Percentiles rank a stretch among this genome's conserved stretches.
Evolutionary conservation across 2,888 invertebrate genomes (phyloP).

Genomic region (Papilio gigon): DNA sequence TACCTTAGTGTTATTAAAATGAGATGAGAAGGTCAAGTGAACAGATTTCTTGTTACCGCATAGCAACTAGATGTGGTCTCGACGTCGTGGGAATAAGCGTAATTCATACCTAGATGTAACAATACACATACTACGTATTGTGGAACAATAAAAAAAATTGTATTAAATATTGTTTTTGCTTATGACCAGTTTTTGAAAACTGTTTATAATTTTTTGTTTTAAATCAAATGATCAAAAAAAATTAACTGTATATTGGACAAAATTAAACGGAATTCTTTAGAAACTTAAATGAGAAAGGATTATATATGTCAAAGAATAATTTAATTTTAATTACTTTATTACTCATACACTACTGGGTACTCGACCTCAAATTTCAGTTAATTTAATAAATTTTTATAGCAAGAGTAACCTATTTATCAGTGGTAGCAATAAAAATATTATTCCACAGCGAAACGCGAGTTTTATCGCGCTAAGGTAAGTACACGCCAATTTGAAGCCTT

Average conservation of each 20-base stretch:
- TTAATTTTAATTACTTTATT: too few species aligned
- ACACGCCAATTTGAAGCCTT: not conserved
- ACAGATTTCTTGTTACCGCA: conserved; percentile 1
- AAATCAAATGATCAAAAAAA: too few species aligned
- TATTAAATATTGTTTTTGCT: too few species aligned
- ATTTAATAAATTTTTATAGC: not conserved
- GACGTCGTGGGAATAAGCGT: not conserved
- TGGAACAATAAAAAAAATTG: too few species aligned
- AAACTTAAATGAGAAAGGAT: too few species aligned
- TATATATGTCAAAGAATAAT: too few species aligned
- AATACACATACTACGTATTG: not conserved
- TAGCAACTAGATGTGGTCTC: not conserved
- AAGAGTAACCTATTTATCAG: conserved; percentile 22
- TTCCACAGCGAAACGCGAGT: conserved; percentile 16
- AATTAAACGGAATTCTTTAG: too few species aligned
- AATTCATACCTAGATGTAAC: not conserved
- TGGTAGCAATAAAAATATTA: conserved; percentile 25
- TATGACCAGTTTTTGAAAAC: too few species aligned
- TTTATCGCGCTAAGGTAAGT: conserved; percentile 26
- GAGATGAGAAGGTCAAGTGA: not conserved
- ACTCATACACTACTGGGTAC: not conserved
- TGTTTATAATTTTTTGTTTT: too few species aligned
- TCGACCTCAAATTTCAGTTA: conserved; percentile 3
- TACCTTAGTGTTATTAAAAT: not conserved
- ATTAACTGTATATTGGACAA: not conserved